Evolutionary conservation across 92 coral and sea anemone genomes (phyloP), one percentile per base, ranked within the genome.

Genomic region (Siderastrea radians): DNA sequence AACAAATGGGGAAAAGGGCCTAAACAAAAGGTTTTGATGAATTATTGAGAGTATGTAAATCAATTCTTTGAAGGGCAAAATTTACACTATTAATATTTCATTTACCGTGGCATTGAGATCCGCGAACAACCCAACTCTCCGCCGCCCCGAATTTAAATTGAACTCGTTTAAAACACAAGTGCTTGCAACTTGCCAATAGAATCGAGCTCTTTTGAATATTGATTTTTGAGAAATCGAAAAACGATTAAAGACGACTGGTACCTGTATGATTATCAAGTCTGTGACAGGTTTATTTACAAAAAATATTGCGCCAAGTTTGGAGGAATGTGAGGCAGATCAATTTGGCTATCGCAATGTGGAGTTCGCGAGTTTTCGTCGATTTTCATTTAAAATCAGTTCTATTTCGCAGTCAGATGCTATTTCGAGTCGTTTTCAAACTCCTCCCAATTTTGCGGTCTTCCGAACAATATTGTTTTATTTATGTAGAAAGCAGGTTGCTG

Each of bases 41-140:
- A 95, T 95, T 85, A 95, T 91, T 88, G 6, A 95, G 85, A 78
- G 96, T 92, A 95, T 95, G 98, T 93, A 95, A 95, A 95, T 95
- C 95, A 89, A 90, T 87, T 93, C 94, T 95, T 95, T 93, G 86
- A 95, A 92, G 93, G 91, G 92, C 92, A 84, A 89, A 87, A 90
- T 95, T 93, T 88, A 95, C 93, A 81, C 90, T 80, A 91, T 95
- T 93, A 95, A 95, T 95, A 93, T 95, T 95, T 95, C 92, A 95
- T 95, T 87, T 82, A 38, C 91, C 59, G 81, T 72, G 95, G 96
- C 96, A 93, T 93, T 70, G 86, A 82, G 78, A 82, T 49, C 57
- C 44, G 72, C 77, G 74, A 62, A 60, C 46, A 64, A 84, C 81
- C 53, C 81, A 74, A 45, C 80, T 59, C 45, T 54, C 49, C n/a